Conservation (phyloP, 2,888 invertebrate genomes). For the Epinotia brunnichana region DNA sequence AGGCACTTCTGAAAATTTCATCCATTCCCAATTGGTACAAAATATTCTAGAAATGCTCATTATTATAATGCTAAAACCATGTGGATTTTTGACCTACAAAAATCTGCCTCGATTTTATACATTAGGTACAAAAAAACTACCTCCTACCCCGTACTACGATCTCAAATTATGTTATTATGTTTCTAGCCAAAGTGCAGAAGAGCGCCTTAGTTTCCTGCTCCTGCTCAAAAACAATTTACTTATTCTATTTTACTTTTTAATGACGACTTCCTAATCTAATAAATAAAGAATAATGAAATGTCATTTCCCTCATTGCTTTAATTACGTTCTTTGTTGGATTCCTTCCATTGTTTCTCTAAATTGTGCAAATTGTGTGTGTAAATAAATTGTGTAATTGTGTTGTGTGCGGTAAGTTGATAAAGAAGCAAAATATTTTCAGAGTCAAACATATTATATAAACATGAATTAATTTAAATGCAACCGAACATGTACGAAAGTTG, state of each 20-base stretch:
- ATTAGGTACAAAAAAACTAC: too few relatives aligned
- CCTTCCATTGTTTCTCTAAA: constrained; percentile 17
- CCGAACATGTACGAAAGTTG: not conserved
- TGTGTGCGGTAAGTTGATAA: not conserved
- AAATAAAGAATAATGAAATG: constrained; percentile 5
- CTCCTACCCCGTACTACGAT: not conserved
- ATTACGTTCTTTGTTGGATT: constrained; percentile 22
- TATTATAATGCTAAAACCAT: too few relatives aligned
- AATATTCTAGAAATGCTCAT: too few relatives aligned
- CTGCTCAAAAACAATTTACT: constrained; percentile 17
- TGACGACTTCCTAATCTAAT: not conserved
- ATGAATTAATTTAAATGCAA: not conserved
- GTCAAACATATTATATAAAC: constrained; percentile 4
- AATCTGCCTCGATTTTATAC: too few relatives aligned
- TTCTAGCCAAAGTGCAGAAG: not conserved
- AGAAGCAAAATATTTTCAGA: not conserved
- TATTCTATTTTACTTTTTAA: constrained; percentile 8
- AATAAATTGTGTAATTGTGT: too few relatives aligned
- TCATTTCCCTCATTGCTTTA: constrained; percentile 4
- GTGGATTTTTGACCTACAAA: too few relatives aligned
- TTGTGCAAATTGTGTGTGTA: too few relatives aligned
- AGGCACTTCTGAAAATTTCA: too few relatives aligned
- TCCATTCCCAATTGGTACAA: too few relatives aligned
- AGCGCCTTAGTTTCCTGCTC: not conserved
- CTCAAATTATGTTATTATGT: not conserved